Evolutionary conservation across 2,888 invertebrate species (phyloP).

Genomic region (Drosophila rellima): DNA sequence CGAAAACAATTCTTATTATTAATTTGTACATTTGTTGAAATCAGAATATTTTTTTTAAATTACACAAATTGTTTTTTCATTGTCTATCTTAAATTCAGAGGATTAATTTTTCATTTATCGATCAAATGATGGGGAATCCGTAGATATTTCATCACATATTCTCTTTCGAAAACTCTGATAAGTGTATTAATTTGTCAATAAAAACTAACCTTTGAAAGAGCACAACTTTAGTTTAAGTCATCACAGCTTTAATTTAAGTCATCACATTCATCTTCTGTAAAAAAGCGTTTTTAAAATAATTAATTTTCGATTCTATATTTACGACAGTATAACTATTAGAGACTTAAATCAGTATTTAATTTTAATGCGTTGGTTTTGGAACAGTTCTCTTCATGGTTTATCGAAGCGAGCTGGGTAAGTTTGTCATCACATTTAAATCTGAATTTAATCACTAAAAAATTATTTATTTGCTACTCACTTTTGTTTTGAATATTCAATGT

Average conservation of each 20-base stretch:
- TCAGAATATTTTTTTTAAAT: neutral
- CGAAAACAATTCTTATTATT: neutral
- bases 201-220: neutral
- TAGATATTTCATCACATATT: constrained; percentile 14
- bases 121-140: constrained; percentile 32
- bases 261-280: neutral
- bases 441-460: neutral
- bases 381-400: constrained; percentile 74
- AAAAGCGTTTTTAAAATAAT: neutral
- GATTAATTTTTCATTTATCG: constrained; percentile 9
- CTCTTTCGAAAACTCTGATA: neutral
- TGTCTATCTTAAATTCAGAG: constrained; percentile 3
- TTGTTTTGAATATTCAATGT: neutral
- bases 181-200: neutral
- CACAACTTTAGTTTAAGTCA: no score
- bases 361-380: constrained; percentile 56
- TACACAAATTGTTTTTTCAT: no score
- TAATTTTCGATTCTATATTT: neutral
- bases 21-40: neutral
- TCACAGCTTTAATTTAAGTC: neutral
- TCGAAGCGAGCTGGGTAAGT: constrained; percentile 81
- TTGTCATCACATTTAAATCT: constrained; percentile 52
- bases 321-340: no score
- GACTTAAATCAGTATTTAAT: constrained; percentile 20
- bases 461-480: neutral